Percentiles rank a stretch among this genome's conserved stretches.
phyloP scores from a whole-genome alignment of 2,113 vertebrate genomes.

The Ceyx margarethae region DNA sequence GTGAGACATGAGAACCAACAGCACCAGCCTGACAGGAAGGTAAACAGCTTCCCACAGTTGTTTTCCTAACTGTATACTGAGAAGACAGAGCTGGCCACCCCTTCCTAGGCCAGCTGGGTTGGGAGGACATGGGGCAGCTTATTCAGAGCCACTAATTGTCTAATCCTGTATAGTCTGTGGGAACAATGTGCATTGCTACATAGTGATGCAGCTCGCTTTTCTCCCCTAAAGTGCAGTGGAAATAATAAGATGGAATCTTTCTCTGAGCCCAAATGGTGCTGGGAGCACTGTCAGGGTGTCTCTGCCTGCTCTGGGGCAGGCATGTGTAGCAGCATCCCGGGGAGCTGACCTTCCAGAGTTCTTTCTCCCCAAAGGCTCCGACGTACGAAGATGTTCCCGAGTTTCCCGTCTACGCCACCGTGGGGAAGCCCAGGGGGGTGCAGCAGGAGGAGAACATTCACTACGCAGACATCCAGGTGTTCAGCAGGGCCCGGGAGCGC shows the following conservation, averaged over 20 bases:
- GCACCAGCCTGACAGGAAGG: conserved; percentile 56
- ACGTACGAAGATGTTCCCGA: conserved; percentile 52
- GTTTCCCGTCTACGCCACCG: conserved; percentile 64
- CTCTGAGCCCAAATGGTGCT: neutral
- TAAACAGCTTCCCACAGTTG: neutral
- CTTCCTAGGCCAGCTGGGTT: neutral
- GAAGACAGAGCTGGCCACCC: neutral
- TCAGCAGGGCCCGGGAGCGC: conserved; percentile 14
- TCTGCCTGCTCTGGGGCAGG: neutral
- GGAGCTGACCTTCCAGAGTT: neutral
- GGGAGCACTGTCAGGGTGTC: neutral
- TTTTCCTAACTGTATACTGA: neutral
- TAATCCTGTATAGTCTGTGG: neutral
- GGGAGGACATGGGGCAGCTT: neutral
- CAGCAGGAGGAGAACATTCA: conserved; percentile 73
- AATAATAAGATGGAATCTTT: neutral
- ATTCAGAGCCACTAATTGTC: neutral
- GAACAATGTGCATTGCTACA: neutral
- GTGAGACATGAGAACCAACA: neutral
- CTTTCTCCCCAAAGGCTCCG: conserved; percentile 27
- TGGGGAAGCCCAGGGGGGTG: conserved; percentile 22
- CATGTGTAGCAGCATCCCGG: neutral
- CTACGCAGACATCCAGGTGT: conserved; percentile 84
- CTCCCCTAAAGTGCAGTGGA: neutral
- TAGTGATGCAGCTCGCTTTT: neutral